Evolutionary conservation across 2,113 vertebrate genomes (phyloP).

Genomic region (Salvelinus sp.): DNA sequence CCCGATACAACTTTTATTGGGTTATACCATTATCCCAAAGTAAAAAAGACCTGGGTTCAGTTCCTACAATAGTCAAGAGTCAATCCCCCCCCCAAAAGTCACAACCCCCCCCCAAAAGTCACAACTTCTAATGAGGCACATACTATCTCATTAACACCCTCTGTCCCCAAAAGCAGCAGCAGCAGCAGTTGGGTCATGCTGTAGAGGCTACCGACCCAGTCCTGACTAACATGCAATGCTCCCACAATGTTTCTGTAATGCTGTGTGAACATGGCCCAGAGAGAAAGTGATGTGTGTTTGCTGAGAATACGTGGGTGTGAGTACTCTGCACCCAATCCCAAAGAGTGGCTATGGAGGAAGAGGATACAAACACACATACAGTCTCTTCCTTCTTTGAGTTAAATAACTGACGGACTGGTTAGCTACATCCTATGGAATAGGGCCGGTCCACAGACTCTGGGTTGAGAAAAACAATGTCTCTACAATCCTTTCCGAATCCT

Average conservation of each 20-base stretch:
- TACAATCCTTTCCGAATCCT: no score
- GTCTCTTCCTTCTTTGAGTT: no score
- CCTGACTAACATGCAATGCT: not conserved
- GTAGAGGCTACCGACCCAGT: not conserved
- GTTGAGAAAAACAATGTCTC: no score
- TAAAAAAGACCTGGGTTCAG: not conserved
- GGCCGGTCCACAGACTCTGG: no score
- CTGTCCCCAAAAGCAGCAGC: conserved; percentile 3
- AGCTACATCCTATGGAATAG: no score
- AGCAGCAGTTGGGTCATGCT: conserved; percentile 1
- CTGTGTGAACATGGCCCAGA: not conserved
- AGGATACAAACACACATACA: no score
- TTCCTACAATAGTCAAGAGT: not conserved
- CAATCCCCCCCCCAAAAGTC: not conserved
- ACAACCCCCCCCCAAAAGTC: no score
- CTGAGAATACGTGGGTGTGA: not conserved
- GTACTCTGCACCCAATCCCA: no score
- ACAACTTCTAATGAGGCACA: not conserved
- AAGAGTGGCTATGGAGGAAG: no score
- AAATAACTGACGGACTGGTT: no score
- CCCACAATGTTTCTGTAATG: not conserved
- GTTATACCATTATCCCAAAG: not conserved
- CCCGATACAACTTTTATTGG: not conserved
- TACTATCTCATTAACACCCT: not conserved
- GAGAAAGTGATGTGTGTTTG: not conserved